Conservation (phyloP, 2,113 vertebrate genomes). For the Phasianus colchicus region DNA sequence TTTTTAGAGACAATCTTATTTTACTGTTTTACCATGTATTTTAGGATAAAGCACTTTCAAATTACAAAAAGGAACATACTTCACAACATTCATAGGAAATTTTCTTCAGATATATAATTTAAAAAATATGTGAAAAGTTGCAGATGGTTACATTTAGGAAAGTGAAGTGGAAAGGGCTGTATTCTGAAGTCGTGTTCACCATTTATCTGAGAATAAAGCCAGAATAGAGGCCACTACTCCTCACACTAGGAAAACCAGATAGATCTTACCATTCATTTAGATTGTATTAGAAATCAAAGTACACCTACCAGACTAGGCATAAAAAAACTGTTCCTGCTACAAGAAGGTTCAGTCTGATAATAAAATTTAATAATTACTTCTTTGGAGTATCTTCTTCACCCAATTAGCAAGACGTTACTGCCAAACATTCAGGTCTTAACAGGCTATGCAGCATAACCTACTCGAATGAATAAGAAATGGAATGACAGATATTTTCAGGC, state of each 20-base stretch:
- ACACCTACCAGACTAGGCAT: background rate
- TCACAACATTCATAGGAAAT: background rate
- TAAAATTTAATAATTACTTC: constrained; percentile 60
- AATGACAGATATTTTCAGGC: background rate
- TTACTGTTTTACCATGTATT: background rate
- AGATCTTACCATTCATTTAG: constrained; percentile 58
- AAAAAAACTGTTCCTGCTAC: fast-evolving
- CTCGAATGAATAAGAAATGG: background rate
- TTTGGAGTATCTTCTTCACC: background rate
- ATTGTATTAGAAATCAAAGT: constrained; percentile 57
- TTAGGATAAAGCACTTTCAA: constrained; percentile 23
- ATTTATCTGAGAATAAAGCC: background rate
- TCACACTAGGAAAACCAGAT: constrained; percentile 1
- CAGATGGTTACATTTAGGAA: background rate
- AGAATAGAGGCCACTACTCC: constrained; percentile 46
- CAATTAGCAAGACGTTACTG: constrained; percentile 34
- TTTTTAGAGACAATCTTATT: background rate
- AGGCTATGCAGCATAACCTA: background rate
- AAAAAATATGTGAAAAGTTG: constrained; percentile 3
- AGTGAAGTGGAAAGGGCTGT: background rate
- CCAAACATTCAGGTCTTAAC: background rate
- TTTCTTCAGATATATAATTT: constrained; percentile 24
- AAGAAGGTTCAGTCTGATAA: constrained; percentile 7
- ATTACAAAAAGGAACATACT: constrained; percentile 26
- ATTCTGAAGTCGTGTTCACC: background rate